Conservation (phyloP, 2,797 vertebrate species). For the Catamblyrhynchus diadema region DNA sequence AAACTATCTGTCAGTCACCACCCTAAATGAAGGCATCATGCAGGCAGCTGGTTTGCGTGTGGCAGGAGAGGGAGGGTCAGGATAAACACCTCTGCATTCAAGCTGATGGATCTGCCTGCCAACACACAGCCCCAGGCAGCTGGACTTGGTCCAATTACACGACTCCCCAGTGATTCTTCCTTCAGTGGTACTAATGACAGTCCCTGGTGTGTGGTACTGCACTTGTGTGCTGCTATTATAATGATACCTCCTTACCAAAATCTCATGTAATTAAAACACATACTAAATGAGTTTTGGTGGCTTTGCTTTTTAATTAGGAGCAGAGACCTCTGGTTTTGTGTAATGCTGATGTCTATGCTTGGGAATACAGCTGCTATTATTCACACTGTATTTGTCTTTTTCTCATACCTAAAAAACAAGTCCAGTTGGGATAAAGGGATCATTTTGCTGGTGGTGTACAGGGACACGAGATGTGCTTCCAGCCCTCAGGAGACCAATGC, state of each 20-base stretch:
- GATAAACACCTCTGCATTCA: conserved; percentile 21
- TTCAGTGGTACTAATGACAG: conserved; percentile 18
- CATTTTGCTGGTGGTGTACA: neutral
- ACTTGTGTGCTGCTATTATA: neutral
- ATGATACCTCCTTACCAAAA: conserved; percentile 39
- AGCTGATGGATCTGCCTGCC: conserved; percentile 32
- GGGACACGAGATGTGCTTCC: neutral
- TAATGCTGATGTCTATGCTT: neutral
- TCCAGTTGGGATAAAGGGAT: neutral
- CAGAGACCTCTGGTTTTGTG: neutral
- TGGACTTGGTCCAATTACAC: conserved; percentile 40
- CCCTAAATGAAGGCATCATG: neutral
- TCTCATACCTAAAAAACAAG: neutral
- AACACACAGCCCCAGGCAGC: neutral
- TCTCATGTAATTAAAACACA: conserved; percentile 50
- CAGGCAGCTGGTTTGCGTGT: conserved; percentile 1
- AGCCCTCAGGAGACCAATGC: neutral
- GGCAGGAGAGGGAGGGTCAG: neutral
- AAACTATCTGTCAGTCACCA: neutral
- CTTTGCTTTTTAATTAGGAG: conserved; percentile 56
- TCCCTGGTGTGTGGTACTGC: neutral
- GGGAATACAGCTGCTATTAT: conserved; percentile 21
- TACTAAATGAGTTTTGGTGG: conserved; percentile 46
- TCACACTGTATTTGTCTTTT: neutral
- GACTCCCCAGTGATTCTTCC: conserved; percentile 10